Evolutionary conservation across 1,140 invertebrate genomes (phyloP).

Genomic region (Hyposmocoma kahamanoa): DNA sequence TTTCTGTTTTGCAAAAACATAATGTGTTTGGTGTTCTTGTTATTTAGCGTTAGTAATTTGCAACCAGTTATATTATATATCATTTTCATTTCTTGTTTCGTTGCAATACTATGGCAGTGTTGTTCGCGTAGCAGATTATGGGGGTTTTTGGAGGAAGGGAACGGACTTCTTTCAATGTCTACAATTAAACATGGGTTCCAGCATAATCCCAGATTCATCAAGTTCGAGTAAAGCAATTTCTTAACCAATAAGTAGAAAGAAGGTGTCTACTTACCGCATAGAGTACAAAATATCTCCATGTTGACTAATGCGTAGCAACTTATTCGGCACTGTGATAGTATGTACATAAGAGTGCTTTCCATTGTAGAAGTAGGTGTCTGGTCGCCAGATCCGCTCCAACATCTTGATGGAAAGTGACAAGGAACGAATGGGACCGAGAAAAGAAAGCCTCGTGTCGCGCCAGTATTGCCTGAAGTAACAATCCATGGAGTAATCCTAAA

Average conservation of each 20-base stretch:
- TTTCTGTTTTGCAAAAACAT: no score
- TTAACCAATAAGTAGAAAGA: slow-evolving; percentile 3
- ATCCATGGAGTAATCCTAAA: slow-evolving; percentile 96
- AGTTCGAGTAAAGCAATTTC: no score
- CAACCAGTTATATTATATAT: no score
- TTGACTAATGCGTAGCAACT: slow-evolving; percentile 89
- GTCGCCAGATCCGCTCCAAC: slow-evolving; percentile 95
- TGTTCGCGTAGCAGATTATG: no score
- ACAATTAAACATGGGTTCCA: no score
- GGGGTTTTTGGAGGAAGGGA: no score
- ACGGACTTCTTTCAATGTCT: no score
- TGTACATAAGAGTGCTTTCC: slow-evolving; percentile 95
- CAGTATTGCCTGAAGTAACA: slow-evolving; percentile 96
- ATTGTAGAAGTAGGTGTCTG: slow-evolving; percentile 96
- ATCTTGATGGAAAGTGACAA: slow-evolving; percentile 92
- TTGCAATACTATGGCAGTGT: no score
- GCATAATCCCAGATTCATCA: no score
- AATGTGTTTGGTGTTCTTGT: no score
- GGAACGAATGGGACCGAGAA: slow-evolving; percentile 86
- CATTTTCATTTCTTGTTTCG: no score
- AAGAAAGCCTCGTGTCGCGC: slow-evolving; percentile 88
- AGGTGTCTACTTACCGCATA: slow-evolving; percentile 89
- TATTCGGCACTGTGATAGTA: slow-evolving; percentile 96
- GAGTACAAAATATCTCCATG: slow-evolving; percentile 96
- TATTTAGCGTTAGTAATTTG: no score